Evolutionary conservation across 1,140 invertebrate species (phyloP).

Genomic region (Calycopis cecrops): DNA sequence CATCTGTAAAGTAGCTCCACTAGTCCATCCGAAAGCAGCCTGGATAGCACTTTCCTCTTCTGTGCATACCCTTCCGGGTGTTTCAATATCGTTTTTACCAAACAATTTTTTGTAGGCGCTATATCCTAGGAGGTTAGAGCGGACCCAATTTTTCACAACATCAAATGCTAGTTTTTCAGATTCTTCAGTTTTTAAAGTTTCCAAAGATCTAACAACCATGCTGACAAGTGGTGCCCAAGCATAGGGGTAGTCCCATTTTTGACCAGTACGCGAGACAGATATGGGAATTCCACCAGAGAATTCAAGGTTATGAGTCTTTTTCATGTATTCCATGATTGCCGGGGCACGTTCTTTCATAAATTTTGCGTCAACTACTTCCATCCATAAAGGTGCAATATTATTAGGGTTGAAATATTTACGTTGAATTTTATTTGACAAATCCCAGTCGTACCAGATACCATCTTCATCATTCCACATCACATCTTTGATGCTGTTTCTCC

Average conservation of each 20-base stretch:
- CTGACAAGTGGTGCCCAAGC: conserved; percentile 90
- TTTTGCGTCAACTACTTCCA: conserved; percentile 47
- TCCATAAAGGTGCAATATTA: conserved; percentile 85
- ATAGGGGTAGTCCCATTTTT: conserved; percentile 94
- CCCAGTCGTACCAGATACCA: conserved; percentile 87
- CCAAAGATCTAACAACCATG: conserved; percentile 82
- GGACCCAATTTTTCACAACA: conserved; percentile 83
- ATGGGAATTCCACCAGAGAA: conserved; percentile 83
- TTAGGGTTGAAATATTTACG: conserved; percentile 81
- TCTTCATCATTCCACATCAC: conserved; percentile 83
- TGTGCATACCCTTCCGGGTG: conserved; percentile 79
- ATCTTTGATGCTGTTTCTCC: conserved; percentile 74
- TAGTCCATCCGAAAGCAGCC: conserved; percentile 92
- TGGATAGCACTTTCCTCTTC: conserved; percentile 91
- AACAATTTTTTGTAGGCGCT: conserved; percentile 84
- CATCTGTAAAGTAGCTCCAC: conserved; percentile 86
- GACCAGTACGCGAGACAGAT: conserved; percentile 79
- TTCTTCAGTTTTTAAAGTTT: conserved; percentile 76
- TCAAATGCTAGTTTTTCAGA: conserved; percentile 79
- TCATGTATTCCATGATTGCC: conserved; percentile 72
- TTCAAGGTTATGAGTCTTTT: conserved; percentile 61
- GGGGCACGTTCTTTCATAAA: conserved; percentile 32
- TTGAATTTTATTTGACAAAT: conserved; percentile 54
- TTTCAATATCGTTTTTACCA: conserved; percentile 89
- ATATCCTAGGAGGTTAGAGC: conserved; percentile 84